These are phyloP conservation scores for Lasioglossum figueresi DNA, from an alignment of 2,888 invertebrate genomes.

Conservation along the genomic window DNA sequence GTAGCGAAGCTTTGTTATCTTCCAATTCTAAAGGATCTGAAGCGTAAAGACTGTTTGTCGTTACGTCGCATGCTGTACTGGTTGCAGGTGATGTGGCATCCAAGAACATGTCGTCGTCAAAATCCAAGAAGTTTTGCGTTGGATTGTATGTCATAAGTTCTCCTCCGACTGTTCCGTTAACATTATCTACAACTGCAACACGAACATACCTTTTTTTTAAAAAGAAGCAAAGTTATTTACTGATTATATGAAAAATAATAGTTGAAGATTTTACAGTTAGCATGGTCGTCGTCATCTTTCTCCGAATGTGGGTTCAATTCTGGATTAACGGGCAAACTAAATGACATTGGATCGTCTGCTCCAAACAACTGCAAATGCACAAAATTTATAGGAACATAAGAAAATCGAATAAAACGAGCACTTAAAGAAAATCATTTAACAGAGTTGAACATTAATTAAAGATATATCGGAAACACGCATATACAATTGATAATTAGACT, in stretches of 20 bases:
- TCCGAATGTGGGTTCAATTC: conserved; percentile 79
- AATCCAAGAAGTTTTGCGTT: conserved; percentile 76
- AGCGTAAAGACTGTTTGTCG: conserved; percentile 58
- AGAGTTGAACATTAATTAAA: background rate
- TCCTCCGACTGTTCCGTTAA: conserved; percentile 71
- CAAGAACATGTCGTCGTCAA: conserved; percentile 79
- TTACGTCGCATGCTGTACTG: conserved; percentile 49
- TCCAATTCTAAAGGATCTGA: conserved; percentile 73
- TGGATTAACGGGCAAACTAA: conserved; percentile 81
- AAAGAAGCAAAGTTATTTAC: background rate
- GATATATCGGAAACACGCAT: background rate
- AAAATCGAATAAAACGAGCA: background rate
- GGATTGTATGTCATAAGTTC: conserved; percentile 81
- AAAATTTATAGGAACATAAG: background rate
- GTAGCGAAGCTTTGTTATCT: conserved; percentile 75
- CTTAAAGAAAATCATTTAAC: background rate
- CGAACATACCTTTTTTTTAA: background rate
- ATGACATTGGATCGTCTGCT: conserved; percentile 83
- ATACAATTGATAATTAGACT: too few relatives aligned
- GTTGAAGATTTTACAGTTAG: conserved; percentile 60
- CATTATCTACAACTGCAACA: conserved; percentile 58
- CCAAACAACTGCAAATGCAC: conserved; percentile 78
- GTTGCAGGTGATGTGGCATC: conserved; percentile 62
- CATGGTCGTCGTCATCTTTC: conserved; percentile 75
- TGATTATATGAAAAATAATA: background rate